Evolutionary conservation across 2,888 invertebrate species (phyloP).

Genomic region (Gasteruption jaculator): DNA sequence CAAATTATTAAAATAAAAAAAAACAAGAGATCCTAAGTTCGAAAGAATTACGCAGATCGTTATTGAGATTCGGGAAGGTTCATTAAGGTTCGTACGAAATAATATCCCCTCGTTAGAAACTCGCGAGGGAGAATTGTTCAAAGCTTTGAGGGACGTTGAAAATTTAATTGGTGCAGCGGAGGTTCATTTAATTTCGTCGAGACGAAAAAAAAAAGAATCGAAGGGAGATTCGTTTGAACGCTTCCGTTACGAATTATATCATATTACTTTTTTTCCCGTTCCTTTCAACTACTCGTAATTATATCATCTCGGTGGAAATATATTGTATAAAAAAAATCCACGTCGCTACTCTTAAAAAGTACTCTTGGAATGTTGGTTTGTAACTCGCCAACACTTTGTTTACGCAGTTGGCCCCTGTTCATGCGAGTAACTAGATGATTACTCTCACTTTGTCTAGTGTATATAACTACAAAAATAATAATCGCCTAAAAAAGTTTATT

Average conservation of each 20-base stretch:
- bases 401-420: constrained; percentile 22
- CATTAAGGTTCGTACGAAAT: too few species aligned
- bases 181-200: too few species aligned
- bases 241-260: neutral
- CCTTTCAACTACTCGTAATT: neutral
- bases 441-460: constrained; percentile 9
- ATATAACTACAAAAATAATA: constrained; percentile 35
- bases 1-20: too few species aligned
- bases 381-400: constrained; percentile 28
- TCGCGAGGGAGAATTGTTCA: too few species aligned
- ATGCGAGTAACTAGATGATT: constrained; percentile 8
- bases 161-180: too few species aligned
- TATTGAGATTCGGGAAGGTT: too few species aligned
- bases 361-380: constrained; percentile 31
- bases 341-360: too few species aligned
- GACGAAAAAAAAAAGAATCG: neutral
- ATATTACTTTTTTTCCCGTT: constrained; percentile 1
- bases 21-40: too few species aligned
- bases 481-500: constrained; percentile 23
- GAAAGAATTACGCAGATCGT: too few species aligned
- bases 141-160: too few species aligned
- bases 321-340: neutral
- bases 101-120: too few species aligned
- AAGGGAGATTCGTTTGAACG: constrained; percentile 1
- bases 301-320: neutral